Evolutionary conservation across 1,140 invertebrate species (phyloP).

Genomic region (Drosophila kanapiae): DNA sequence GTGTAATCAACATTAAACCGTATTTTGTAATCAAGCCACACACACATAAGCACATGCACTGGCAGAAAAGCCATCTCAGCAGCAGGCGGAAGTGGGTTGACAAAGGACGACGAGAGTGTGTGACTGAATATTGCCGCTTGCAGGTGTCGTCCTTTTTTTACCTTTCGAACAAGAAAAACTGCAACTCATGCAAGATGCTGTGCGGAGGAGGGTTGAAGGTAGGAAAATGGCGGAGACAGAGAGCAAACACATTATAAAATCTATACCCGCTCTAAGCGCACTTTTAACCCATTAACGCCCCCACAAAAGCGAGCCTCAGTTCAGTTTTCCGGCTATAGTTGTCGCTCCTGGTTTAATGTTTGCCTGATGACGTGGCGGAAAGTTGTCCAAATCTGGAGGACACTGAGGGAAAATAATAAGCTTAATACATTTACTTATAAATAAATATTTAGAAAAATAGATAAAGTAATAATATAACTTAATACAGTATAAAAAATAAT

Average conservation of each 20-base stretch:
- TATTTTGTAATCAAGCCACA: constrained; percentile 78
- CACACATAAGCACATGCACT: constrained; percentile 37
- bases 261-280: constrained; percentile 79
- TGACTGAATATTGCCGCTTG: constrained; percentile 43
- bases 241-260: constrained; percentile 80
- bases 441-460: not conserved
- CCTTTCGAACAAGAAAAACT: constrained; percentile 48
- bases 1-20: constrained; percentile 82
- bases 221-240: not conserved
- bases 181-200: constrained; percentile 65
- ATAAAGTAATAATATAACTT: not conserved
- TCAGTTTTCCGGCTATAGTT: constrained; percentile 29
- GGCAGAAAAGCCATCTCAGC: constrained; percentile 64
- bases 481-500: not conserved
- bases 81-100: constrained; percentile 60
- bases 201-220: not conserved
- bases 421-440: too few species aligned
- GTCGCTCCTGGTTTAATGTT: constrained; percentile 57
- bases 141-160: constrained; percentile 58
- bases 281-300: constrained; percentile 82
- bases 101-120: constrained; percentile 38
- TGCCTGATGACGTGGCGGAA: constrained; percentile 72
- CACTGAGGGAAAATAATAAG: constrained; percentile 20
- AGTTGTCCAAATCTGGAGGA: constrained; percentile 27
- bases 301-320: constrained; percentile 39